These are phyloP conservation scores for Pollimyrus isidori DNA, from an alignment of 2,113 vertebrate species.

Conservation along the genomic window DNA sequence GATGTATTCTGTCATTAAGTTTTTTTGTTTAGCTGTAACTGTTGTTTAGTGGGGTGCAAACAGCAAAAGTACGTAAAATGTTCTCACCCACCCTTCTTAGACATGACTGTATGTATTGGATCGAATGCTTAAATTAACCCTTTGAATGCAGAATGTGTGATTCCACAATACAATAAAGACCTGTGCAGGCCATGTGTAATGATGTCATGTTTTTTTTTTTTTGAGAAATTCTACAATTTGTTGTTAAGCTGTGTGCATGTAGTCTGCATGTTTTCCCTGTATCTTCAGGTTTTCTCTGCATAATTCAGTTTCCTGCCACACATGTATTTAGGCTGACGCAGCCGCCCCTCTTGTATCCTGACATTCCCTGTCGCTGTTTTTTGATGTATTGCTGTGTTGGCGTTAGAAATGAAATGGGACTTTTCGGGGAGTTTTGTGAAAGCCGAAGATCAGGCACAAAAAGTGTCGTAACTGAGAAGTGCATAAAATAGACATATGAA, in stretches of 20 bases:
- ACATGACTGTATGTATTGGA: not conserved
- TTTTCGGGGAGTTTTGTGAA: not conserved
- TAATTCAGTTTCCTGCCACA: not conserved
- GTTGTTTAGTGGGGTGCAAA: not conserved
- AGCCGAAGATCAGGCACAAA: not conserved
- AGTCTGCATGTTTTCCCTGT: not conserved
- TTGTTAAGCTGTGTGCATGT: not conserved
- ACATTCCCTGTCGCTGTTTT: not conserved
- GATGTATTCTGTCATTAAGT: not conserved
- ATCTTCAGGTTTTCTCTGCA: not conserved
- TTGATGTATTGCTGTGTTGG: not conserved
- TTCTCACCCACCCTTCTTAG: not conserved
- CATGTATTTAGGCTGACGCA: not conserved
- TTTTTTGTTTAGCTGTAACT: not conserved
- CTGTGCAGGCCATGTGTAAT: not conserved
- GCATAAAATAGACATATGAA: not conserved
- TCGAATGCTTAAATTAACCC: not conserved
- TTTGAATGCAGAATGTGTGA: not conserved
- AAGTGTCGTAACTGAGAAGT: not conserved
- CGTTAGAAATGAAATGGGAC: not conserved
- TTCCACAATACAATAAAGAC: not conserved
- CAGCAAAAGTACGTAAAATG: not conserved
- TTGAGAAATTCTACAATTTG: not conserved
- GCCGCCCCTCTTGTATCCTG: not conserved
- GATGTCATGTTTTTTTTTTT: not conserved